Evolutionary conservation across 92 coral and sea anemone species (phyloP).

Genomic region (Muricea muricata): DNA sequence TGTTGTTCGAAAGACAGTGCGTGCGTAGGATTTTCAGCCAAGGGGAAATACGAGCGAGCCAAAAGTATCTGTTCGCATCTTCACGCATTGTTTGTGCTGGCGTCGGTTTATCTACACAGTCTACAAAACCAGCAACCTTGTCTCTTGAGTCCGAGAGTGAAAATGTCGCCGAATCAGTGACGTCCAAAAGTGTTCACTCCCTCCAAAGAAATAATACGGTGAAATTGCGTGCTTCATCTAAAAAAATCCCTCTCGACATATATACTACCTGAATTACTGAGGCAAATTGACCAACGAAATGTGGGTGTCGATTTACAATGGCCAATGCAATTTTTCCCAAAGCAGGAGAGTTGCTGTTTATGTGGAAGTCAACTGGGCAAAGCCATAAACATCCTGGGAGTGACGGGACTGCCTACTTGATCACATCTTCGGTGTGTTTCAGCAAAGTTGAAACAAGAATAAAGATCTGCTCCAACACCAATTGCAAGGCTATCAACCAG

Average conservation of each 20-base stretch:
- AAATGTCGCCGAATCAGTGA: no score
- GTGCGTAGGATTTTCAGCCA: neutral
- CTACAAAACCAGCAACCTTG: neutral
- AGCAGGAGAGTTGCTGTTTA: constrained; percentile 11
- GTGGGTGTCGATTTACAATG: neutral
- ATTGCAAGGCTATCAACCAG: neutral
- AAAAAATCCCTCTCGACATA: neutral
- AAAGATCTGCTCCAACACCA: neutral
- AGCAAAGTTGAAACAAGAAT: neutral
- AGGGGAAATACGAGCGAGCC: constrained; percentile 32
- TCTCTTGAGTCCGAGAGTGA: no score
- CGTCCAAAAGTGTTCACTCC: no score
- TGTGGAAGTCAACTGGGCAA: constrained; percentile 12
- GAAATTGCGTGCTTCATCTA: neutral
- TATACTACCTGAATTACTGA: neutral
- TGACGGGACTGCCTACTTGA: constrained; percentile 27
- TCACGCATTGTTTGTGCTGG: constrained; percentile 31
- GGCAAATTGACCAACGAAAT: constrained; percentile 2
- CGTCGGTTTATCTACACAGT: no score
- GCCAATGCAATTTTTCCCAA: neutral
- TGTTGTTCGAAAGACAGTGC: constrained; percentile 3
- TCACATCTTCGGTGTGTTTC: constrained; percentile 3
- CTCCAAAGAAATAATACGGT: neutral
- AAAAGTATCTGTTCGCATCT: constrained; percentile 34
- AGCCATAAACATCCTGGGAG: constrained; percentile 22